These are phyloP conservation scores for Rhabdomys pumilio DNA, from an alignment of 2,797 vertebrate genomes.

Conservation along the genomic window DNA sequence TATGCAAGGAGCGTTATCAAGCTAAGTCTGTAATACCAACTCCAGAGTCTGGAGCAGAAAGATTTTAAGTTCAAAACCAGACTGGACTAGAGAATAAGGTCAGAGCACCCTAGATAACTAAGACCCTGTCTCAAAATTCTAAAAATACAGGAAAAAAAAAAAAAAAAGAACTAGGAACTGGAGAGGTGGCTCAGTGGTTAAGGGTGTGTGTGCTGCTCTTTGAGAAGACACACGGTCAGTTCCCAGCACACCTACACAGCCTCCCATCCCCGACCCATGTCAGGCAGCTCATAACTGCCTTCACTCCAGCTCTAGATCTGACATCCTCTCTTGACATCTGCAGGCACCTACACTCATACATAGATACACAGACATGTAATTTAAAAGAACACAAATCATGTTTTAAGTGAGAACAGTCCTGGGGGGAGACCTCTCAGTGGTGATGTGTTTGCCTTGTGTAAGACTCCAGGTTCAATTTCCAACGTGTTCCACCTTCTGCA, in stretches of 20 bases:
- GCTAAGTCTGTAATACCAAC: not conserved
- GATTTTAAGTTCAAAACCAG: not conserved
- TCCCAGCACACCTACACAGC: not conserved
- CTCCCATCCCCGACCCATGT: not conserved
- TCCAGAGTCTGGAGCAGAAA: not conserved
- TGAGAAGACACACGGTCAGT: not conserved
- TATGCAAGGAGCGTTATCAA: not conserved
- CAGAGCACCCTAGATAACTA: not conserved
- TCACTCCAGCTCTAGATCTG: not conserved
- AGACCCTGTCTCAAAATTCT: not conserved
- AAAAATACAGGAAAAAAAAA: not conserved
- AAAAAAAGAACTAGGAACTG: not conserved
- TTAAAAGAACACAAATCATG: not conserved
- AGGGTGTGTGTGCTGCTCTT: not conserved
- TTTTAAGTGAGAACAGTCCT: not conserved
- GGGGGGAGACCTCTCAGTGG: not conserved
- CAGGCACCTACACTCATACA: not conserved
- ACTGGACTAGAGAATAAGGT: not conserved
- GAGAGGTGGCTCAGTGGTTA: not conserved
- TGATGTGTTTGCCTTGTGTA: not conserved
- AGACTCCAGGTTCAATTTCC: not conserved
- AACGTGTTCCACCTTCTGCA: not conserved
- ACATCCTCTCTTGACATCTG: not conserved
- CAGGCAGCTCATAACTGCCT: not conserved
- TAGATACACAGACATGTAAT: not conserved